phyloP scores from a whole-genome alignment of 2,113 vertebrate genomes.

The Cyanoramphus novaezelandiae region DNA sequence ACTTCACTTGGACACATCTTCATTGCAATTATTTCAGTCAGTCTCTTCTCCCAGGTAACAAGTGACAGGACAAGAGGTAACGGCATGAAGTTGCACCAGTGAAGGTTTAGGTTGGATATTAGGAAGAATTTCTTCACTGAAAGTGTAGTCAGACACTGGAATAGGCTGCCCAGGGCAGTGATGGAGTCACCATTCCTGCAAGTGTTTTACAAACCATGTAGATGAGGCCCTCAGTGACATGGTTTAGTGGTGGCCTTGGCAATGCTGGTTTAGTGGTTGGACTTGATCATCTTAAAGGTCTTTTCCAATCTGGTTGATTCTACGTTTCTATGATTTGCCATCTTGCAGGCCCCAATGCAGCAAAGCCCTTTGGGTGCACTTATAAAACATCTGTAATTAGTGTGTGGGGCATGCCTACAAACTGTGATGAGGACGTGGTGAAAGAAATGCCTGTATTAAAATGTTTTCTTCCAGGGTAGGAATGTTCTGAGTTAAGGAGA shows the following conservation, averaged over 20 bases:
- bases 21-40: neutral
- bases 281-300: neutral
- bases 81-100: neutral
- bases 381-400: neutral
- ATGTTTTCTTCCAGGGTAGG: neutral
- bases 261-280: neutral
- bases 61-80: neutral
- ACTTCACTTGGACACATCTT: rapidly evolving
- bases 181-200: neutral
- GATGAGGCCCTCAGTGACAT: neutral
- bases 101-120: neutral
- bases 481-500: neutral
- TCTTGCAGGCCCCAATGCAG: neutral
- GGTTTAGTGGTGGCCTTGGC: neutral
- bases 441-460: neutral
- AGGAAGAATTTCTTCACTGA: neutral
- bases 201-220: neutral
- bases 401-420: rapidly evolving
- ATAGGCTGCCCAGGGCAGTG: neutral
- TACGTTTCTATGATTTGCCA: neutral
- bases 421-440: neutral
- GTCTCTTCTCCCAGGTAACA: neutral
- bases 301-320: neutral
- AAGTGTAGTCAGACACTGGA: neutral
- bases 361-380: neutral